Evolutionary conservation across 2,888 invertebrate genomes (phyloP).

Genomic region (Leucoptera coffeella): DNA sequence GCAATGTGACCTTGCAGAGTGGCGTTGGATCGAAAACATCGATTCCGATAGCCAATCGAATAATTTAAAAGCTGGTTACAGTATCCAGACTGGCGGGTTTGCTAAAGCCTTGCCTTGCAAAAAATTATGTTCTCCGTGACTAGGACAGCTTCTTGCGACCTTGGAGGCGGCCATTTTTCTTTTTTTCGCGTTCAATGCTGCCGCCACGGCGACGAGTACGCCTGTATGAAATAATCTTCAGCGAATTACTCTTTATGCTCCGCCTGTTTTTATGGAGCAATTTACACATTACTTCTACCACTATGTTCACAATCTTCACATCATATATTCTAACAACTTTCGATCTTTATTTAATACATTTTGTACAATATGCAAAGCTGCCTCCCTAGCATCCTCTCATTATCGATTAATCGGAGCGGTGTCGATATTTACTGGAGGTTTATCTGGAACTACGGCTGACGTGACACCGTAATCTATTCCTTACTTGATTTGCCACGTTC

Average conservation of each 20-base stretch:
- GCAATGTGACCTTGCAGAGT: not conserved
- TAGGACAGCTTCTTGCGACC: slow-evolving; percentile 50
- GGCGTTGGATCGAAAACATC: slow-evolving; percentile 1
- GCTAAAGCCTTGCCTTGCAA: slow-evolving; percentile 23
- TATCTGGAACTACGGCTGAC: slow-evolving; percentile 24
- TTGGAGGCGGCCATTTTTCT: slow-evolving; percentile 44
- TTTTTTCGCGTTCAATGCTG: slow-evolving; percentile 46
- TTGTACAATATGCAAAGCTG: too few species aligned
- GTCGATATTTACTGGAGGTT: slow-evolving; percentile 6
- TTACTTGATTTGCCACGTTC: slow-evolving; percentile 22
- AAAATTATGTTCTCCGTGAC: slow-evolving; percentile 45
- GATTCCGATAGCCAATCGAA: not conserved
- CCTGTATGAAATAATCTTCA: not conserved
- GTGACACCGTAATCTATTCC: slow-evolving; percentile 23
- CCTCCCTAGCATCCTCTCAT: too few species aligned
- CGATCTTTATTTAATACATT: too few species aligned
- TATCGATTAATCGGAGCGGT: too few species aligned
- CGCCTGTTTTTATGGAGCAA: not conserved
- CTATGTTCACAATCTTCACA: slow-evolving; percentile 2
- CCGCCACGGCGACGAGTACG: slow-evolving; percentile 25
- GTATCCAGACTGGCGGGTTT: slow-evolving; percentile 11
- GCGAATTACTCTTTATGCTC: not conserved
- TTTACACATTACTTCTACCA: slow-evolving; percentile 1
- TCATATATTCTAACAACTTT: too few species aligned
- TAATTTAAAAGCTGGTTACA: not conserved